Conservation (phyloP, 2,113 vertebrate genomes). For the Boleophthalmus pectinirostris region DNA sequence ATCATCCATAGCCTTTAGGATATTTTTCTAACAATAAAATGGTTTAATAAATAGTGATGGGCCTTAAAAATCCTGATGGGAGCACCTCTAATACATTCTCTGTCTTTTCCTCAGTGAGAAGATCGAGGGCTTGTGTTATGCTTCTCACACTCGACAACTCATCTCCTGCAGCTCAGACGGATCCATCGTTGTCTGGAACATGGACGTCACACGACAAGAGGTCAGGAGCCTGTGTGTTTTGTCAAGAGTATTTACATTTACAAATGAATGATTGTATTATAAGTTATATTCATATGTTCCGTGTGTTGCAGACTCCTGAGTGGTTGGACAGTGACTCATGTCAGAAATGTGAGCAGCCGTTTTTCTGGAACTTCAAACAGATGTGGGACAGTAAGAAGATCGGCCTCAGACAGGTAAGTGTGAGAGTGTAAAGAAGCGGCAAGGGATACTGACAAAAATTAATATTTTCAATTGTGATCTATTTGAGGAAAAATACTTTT, state of each 20-base stretch:
- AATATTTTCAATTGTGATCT: too few relatives aligned
- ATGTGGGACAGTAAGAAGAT: slow-evolving; percentile 99
- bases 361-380: slow-evolving; percentile 99
- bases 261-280: not conserved
- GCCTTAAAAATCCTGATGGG: too few relatives aligned
- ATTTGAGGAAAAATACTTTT: too few relatives aligned
- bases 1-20: too few relatives aligned
- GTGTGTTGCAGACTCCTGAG: slow-evolving; percentile 86
- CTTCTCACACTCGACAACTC: slow-evolving; percentile 93
- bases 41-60: too few relatives aligned
- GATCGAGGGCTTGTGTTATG: slow-evolving; percentile 93
- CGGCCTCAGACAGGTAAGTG: slow-evolving; percentile 89
- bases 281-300: not conserved
- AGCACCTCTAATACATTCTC: not conserved
- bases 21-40: too few relatives aligned
- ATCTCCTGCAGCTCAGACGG: slow-evolving; percentile 95
- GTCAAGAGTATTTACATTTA: not conserved
- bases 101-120: slow-evolving; percentile 82
- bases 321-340: slow-evolving; percentile 99
- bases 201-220: slow-evolving; percentile 97
- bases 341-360: slow-evolving; percentile 97
- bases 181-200: slow-evolving; percentile 96
- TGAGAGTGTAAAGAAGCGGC: too few relatives aligned
- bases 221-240: slow-evolving; percentile 62
- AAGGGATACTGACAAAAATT: too few relatives aligned